phyloP scores from a whole-genome alignment of 2,888 invertebrate genomes.

The Suillia variegata region DNA sequence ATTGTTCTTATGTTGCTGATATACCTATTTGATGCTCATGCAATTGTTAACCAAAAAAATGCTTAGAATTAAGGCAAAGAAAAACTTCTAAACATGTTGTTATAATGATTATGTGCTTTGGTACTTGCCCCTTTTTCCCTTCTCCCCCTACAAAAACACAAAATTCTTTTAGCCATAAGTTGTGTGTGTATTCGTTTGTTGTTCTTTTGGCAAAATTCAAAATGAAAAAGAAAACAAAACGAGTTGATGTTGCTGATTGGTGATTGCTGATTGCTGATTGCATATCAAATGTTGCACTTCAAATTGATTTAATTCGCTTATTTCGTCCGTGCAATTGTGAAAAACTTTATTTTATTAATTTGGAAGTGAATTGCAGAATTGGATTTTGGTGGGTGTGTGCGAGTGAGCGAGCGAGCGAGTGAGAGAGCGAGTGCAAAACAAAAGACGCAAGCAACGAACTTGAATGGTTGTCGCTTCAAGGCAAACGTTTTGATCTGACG shows the following conservation, averaged over 20 bases:
- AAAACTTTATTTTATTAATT: background rate
- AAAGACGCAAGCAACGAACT: too few species aligned
- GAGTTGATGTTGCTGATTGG: background rate
- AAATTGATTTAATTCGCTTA: background rate
- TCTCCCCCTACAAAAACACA: background rate
- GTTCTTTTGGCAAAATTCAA: background rate
- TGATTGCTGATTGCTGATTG: too few species aligned
- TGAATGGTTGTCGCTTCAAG: too few species aligned
- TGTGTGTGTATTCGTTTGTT: too few species aligned
- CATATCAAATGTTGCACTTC: too few species aligned
- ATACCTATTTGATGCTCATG: background rate
- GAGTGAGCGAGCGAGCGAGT: too few species aligned
- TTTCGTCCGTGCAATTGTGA: background rate
- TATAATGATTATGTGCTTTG: conserved; percentile 9
- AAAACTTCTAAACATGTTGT: conserved; percentile 5
- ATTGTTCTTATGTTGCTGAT: background rate
- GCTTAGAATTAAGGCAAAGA: background rate
- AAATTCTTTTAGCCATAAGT: background rate
- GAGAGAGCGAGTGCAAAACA: too few species aligned
- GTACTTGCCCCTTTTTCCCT: background rate
- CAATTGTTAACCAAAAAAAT: background rate
- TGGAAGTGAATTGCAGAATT: background rate
- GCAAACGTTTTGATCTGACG: too few species aligned
- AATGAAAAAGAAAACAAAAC: background rate
- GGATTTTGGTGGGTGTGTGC: too few species aligned